Evolutionary conservation across 2,888 invertebrate genomes (phyloP).

Genomic region (Listrodromus nycthemerus): DNA sequence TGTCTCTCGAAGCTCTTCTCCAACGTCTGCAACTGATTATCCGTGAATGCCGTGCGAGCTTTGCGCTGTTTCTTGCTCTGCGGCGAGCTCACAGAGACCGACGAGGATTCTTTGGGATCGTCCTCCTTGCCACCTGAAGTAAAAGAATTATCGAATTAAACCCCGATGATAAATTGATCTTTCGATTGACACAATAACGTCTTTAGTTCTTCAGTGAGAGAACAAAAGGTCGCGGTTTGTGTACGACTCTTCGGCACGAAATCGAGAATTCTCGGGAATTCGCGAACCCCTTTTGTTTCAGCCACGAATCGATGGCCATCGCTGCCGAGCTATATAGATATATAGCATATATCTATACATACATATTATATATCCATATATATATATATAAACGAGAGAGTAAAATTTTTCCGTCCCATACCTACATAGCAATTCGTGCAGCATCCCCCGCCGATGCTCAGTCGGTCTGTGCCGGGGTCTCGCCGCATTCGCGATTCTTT

Average conservation of each 20-base stretch:
- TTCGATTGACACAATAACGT: background rate
- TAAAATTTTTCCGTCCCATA: conserved; percentile 41
- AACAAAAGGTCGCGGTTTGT: background rate
- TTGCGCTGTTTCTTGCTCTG: conserved; percentile 97
- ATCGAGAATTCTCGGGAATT: conserved; percentile 21
- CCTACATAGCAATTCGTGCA: background rate
- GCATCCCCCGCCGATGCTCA: conserved; percentile 54
- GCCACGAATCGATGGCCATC: conserved; percentile 61
- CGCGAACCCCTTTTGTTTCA: conserved; percentile 43
- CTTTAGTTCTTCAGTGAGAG: background rate
- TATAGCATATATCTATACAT: too few species aligned
- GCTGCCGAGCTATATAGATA: conserved; percentile 25
- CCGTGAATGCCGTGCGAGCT: conserved; percentile 99
- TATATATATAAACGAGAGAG: conserved; percentile 44
- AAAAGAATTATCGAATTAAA: conserved; percentile 56
- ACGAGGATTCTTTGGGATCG: conserved; percentile 89
- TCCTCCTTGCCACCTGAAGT: conserved; percentile 93
- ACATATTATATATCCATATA: background rate
- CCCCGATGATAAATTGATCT: background rate
- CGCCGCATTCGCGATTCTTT: conserved; percentile 76
- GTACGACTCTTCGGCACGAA: background rate
- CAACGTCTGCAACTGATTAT: conserved; percentile 97
- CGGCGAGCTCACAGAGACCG: conserved; percentile 85
- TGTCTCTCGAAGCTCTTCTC: conserved; percentile 99
- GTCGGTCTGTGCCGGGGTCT: conserved; percentile 65